phyloP scores from a whole-genome alignment of 2,113 vertebrate species.

The Brachionichthys hirsutus region DNA sequence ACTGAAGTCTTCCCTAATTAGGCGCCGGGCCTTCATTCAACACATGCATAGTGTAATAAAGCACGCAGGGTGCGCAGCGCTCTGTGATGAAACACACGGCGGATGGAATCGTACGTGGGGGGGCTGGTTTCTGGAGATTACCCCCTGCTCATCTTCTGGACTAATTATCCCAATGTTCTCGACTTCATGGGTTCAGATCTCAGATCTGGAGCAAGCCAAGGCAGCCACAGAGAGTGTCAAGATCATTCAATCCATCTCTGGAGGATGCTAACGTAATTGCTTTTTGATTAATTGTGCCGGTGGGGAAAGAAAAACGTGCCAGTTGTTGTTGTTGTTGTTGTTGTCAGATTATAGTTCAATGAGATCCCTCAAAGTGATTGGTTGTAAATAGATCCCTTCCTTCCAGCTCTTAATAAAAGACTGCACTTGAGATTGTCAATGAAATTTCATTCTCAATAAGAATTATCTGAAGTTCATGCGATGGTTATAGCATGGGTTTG shows the following conservation, averaged over 20 bases:
- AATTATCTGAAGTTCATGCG: constrained; percentile 22
- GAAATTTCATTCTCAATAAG: constrained; percentile 56
- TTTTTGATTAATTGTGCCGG: constrained; percentile 68
- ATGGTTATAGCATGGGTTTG: constrained; percentile 4
- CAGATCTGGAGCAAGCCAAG: constrained; percentile 15
- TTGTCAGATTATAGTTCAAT: constrained; percentile 66
- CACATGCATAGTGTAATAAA: constrained; percentile 65
- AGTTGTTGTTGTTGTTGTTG: constrained; percentile 37
- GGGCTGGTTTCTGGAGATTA: constrained; percentile 38
- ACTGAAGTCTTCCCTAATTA: constrained; percentile 67
- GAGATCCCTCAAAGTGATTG: constrained; percentile 53
- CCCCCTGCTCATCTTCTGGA: constrained; percentile 56
- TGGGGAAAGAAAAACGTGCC: not conserved
- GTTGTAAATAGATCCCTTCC: constrained; percentile 58
- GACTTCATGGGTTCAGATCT: constrained; percentile 28
- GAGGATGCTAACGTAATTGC: constrained; percentile 68
- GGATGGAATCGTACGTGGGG: constrained; percentile 17
- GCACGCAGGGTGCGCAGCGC: constrained; percentile 44
- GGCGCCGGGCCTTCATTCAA: constrained; percentile 51
- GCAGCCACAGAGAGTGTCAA: constrained; percentile 63
- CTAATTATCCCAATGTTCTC: constrained; percentile 68
- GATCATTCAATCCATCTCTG: constrained; percentile 67
- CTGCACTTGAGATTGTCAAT: constrained; percentile 35
- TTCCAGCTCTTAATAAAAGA: constrained; percentile 49
- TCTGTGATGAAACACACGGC: constrained; percentile 64